These are phyloP conservation scores for Drosophila insularis DNA, from an alignment of 1,140 invertebrate genomes.

Conservation along the genomic window DNA sequence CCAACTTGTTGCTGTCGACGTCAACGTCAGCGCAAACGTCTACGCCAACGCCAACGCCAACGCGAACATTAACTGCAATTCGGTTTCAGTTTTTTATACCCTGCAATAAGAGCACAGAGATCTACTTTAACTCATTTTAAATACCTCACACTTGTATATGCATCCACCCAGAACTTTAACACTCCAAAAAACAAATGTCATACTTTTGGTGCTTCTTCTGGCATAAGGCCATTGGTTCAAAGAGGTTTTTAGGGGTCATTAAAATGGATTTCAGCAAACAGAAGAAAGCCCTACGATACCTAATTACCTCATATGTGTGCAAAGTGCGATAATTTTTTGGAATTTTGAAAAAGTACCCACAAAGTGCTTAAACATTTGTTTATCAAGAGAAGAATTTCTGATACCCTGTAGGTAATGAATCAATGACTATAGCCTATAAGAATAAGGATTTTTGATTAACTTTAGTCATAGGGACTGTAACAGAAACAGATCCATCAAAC, in stretches of 20 bases:
- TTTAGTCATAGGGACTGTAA: no score
- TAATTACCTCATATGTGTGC: neutral
- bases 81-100: neutral
- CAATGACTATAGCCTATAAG: no score
- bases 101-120: no score
- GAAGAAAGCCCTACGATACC: neutral
- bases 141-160: neutral
- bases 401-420: neutral
- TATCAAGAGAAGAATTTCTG: neutral
- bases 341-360: neutral
- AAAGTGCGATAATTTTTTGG: neutral
- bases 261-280: neutral
- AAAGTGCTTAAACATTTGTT: neutral
- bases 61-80: neutral
- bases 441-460: no score
- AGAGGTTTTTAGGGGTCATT: neutral
- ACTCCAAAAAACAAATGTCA: no score
- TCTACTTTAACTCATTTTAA: neutral
- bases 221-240: neutral
- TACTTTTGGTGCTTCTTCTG: neutral
- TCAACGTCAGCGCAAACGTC: conserved; percentile 19
- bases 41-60: no score
- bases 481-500: no score
- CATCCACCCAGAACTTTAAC: no score
- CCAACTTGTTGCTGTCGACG: conserved; percentile 1